Percentiles rank a stretch among this genome's conserved stretches.
These are phyloP conservation scores for Clamator glandarius DNA, from an alignment of 2,797 vertebrate genomes.

Conservation along the genomic window DNA sequence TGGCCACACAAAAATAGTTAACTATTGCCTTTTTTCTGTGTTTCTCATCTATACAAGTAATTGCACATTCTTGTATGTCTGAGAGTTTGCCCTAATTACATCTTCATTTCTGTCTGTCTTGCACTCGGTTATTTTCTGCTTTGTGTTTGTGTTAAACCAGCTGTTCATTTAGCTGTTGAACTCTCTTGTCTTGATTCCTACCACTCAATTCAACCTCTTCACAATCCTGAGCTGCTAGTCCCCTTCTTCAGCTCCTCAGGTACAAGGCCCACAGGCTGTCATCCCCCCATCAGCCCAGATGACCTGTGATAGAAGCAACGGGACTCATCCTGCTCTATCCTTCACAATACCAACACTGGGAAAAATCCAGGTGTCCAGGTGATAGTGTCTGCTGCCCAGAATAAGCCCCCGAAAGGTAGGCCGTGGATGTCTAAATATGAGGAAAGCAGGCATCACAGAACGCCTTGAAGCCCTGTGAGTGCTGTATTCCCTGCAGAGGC, in stretches of 20 bases:
- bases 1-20: neutral
- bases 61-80: neutral
- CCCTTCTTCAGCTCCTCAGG: neutral
- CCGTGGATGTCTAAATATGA: neutral
- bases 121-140: neutral
- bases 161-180: neutral
- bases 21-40: neutral
- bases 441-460: neutral
- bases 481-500: neutral
- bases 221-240: neutral
- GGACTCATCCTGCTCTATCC: neutral
- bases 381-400: neutral
- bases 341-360: neutral
- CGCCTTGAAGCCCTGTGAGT: neutral
- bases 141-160: neutral
- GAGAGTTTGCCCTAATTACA: neutral
- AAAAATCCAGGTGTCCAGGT: neutral
- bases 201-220: neutral
- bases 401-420: fast-evolving
- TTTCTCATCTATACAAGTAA: neutral
- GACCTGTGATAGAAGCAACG: neutral
- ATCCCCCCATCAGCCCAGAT: neutral
- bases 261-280: neutral
- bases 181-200: neutral
- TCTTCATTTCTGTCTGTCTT: neutral